Conservation (phyloP, 2,797 vertebrate species). For the Oreonectes daqikongensis region DNA sequence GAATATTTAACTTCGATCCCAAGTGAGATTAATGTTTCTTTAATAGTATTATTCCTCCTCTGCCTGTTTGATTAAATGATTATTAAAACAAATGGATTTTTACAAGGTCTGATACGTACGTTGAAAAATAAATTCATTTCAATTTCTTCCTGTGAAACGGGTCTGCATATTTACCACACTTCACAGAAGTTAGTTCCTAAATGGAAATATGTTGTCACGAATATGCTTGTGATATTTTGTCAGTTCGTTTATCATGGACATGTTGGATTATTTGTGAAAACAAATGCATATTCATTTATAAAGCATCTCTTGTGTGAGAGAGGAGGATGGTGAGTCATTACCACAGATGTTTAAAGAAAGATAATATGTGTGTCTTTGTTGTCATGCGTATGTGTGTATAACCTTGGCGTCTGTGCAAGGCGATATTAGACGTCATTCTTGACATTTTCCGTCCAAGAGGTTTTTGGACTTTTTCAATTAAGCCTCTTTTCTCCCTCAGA, state of each 20-base stretch:
- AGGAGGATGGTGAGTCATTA: background rate
- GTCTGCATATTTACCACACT: background rate
- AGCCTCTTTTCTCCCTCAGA: slow-evolving; percentile 32
- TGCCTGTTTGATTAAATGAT: background rate
- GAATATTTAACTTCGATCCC: slow-evolving; percentile 6
- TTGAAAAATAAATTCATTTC: background rate
- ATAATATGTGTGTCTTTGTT: background rate
- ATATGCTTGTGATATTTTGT: no score
- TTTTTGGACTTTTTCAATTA: slow-evolving; percentile 41
- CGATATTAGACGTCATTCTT: slow-evolving; percentile 41
- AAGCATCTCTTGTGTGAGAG: background rate
- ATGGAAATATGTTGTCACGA: background rate
- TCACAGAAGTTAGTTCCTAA: background rate
- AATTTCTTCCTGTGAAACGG: background rate
- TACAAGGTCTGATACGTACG: background rate
- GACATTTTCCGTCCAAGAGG: slow-evolving; percentile 37
- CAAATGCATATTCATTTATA: background rate
- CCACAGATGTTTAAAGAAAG: background rate
- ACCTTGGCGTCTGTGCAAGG: slow-evolving; percentile 42
- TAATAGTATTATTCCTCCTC: background rate
- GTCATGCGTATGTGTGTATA: background rate
- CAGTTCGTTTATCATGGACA: no score
- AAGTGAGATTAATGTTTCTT: background rate
- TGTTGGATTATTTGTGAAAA: no score
- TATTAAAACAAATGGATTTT: background rate